Percentiles rank a stretch among this genome's conserved stretches.
Conservation (phyloP, 2,113 vertebrate genomes). For the Pionites leucogaster region DNA sequence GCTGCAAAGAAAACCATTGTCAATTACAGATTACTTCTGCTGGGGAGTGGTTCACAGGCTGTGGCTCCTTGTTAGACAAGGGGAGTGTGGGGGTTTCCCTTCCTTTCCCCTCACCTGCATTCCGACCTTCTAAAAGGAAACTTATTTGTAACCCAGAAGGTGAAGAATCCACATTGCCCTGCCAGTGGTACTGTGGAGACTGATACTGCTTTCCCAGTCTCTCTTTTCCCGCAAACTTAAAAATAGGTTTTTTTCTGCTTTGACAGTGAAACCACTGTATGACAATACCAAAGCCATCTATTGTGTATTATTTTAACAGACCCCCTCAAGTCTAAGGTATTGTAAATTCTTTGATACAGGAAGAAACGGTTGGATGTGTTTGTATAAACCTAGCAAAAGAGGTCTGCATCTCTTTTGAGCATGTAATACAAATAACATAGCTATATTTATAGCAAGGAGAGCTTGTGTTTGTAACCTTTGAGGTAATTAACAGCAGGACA, state of each 20-base stretch:
- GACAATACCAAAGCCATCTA: neutral
- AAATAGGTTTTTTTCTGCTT: neutral
- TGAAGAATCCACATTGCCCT: neutral
- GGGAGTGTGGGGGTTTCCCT: conserved; percentile 4
- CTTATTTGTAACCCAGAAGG: conserved; percentile 17
- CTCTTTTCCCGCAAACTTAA: neutral
- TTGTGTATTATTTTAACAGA: conserved; percentile 12
- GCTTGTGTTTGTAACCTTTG: conserved; percentile 6
- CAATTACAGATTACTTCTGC: conserved; percentile 18
- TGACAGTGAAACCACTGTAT: neutral
- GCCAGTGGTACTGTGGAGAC: neutral
- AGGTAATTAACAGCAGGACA: conserved; percentile 25
- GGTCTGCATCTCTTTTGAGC: neutral
- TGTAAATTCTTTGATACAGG: neutral
- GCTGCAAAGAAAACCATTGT: conserved; percentile 34
- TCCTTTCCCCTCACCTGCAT: conserved; percentile 31
- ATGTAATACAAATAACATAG: neutral
- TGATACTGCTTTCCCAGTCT: neutral
- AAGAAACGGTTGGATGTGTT: neutral
- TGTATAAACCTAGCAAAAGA: neutral
- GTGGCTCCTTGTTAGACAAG: conserved; percentile 25
- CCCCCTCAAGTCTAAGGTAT: neutral
- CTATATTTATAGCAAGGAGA: neutral
- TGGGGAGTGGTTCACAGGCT: conserved; percentile 36
- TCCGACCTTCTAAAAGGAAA: conserved; percentile 26